Base-by-base conservation (phyloP, 2,113 vertebrate species). In the Cygnus atratus region DNA sequence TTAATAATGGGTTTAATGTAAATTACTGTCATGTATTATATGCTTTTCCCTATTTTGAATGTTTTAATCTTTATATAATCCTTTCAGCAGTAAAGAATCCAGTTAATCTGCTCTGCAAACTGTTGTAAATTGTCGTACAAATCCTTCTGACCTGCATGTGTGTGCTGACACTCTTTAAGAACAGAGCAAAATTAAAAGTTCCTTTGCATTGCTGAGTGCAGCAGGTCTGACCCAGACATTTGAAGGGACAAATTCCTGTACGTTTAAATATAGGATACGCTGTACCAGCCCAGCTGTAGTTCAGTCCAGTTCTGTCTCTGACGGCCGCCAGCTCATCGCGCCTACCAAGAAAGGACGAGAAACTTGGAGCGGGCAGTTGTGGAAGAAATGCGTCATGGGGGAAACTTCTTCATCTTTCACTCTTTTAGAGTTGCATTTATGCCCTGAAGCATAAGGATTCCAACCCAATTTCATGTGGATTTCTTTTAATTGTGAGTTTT, bases 41-140 rank as follows among this genome's bases (percentile, higher is more conserved):
- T 76, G 66, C 54, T 96, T 94, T 93, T 72, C 68, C 86, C 82
- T 87, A n/a, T 63, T 94, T 67, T 63, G 44, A 75, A 55, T 91
- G 46, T 93, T 97, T 96, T 94, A 82, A 74, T 97, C 85, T 96
- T 71, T 59, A n/a, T 74, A 82, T 91, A 92, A 93, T 92, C 96
- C 87, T 91, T 95, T 95, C 81, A 93, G 46, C 81, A 62, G 77
- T 65, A 83, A 89, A 86, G 73, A 87, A 87, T 92, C 75, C 86
- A 86, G 85, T 94, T 95, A 94, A 92, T 95, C 79, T 96, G n/a
- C 71, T 87, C 68, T 0, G 0, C 73, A 92, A 90, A 94, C 61
- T 88, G 72, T 70, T 83, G 54, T 94, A 66, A 92, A 92, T 90
- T 41, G 66, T 86, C 59, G 41, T 84, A 93, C 90, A 91, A 90